Conservation (phyloP, 2,888 invertebrate species). For the Ophonus ardosiacus region DNA sequence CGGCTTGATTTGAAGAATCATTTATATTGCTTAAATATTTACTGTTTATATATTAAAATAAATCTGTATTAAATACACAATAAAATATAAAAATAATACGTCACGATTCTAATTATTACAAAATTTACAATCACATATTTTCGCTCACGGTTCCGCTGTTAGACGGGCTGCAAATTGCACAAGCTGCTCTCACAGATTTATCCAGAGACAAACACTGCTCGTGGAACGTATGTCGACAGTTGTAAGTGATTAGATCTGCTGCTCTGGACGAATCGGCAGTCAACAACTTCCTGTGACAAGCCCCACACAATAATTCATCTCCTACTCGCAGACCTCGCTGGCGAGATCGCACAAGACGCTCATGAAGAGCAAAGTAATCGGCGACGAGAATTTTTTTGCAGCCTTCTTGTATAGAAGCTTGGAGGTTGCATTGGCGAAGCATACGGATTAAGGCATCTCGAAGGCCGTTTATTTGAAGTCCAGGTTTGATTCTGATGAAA, state of each 20-base stretch:
- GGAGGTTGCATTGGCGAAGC: slow-evolving; percentile 92
- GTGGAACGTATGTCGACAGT: slow-evolving; percentile 94
- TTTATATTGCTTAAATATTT: slow-evolving; percentile 34
- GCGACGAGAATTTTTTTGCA: slow-evolving; percentile 93
- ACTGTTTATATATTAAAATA: slow-evolving; percentile 42
- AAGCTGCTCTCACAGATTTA: slow-evolving; percentile 71
- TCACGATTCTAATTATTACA: slow-evolving; percentile 22
- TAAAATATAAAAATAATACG: slow-evolving; percentile 47
- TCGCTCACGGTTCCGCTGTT: slow-evolving; percentile 64
- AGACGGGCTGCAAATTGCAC: slow-evolving; percentile 73
- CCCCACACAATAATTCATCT: slow-evolving; percentile 88
- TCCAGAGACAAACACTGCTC: slow-evolving; percentile 82
- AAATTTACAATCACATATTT: slow-evolving; percentile 15
- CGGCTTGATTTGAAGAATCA: too few species aligned
- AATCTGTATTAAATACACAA: slow-evolving; percentile 36
- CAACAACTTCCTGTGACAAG: slow-evolving; percentile 85
- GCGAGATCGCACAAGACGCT: slow-evolving; percentile 87
- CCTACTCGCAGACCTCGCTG: slow-evolving; percentile 86
- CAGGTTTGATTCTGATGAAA: slow-evolving; percentile 84
- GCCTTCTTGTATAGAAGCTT: slow-evolving; percentile 92
- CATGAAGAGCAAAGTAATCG: slow-evolving; percentile 93
- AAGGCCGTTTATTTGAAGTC: slow-evolving; percentile 92
- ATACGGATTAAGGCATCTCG: slow-evolving; percentile 95
- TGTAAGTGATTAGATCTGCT: slow-evolving; percentile 87
- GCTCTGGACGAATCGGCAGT: slow-evolving; percentile 81